Percentiles rank a stretch among this genome's conserved stretches.
Evolutionary conservation across 1,140 invertebrate species (phyloP).

Genomic region (Bilobella aurantiaca): DNA sequence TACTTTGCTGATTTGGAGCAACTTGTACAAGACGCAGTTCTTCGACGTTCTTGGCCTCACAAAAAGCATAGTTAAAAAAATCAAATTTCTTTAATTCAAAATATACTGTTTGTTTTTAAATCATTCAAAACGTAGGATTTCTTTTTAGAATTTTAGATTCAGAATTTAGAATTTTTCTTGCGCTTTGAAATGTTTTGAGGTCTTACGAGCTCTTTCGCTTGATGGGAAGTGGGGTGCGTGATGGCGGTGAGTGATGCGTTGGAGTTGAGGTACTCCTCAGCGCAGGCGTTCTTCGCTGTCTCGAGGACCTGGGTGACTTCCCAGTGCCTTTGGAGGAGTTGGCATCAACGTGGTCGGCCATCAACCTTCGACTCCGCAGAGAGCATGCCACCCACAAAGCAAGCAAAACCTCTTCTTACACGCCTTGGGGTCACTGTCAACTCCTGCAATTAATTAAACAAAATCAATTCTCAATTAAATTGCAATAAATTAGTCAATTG

Average conservation of each 20-base stretch:
- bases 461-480: no score
- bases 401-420: background rate
- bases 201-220: slow-evolving; percentile 6
- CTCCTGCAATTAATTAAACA: no score
- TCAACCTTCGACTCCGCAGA: slow-evolving; percentile 35
- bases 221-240: background rate
- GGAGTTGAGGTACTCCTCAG: slow-evolving; percentile 6
- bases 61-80: no score
- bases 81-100: background rate
- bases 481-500: background rate
- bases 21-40: no score
- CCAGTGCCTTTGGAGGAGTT: slow-evolving; percentile 35
- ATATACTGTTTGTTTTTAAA: background rate
- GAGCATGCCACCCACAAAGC: slow-evolving; percentile 30
- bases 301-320: slow-evolving; percentile 33
- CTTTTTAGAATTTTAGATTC: no score
- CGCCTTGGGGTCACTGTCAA: no score
- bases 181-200: no score
- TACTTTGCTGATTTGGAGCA: no score
- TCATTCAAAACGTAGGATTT: background rate
- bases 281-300: slow-evolving; percentile 18
- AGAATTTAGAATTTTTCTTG: no score
- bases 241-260: background rate
- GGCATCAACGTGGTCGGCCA: slow-evolving; percentile 36
- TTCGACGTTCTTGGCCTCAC: no score